Conservation (phyloP, 2,888 invertebrate species). For the Tinea semifulvella region DNA sequence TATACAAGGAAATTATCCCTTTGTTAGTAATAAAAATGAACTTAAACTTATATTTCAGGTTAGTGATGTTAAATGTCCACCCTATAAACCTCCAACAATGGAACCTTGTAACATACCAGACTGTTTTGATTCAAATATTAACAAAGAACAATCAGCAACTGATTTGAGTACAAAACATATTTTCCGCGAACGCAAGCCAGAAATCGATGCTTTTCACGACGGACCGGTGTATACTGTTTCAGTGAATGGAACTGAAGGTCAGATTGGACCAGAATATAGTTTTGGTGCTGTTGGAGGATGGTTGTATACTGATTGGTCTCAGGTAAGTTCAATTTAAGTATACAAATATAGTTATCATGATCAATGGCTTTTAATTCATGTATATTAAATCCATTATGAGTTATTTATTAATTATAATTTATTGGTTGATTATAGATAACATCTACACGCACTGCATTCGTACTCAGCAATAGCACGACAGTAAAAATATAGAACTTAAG, state of each 20-base stretch:
- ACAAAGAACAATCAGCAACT: constrained; percentile 11
- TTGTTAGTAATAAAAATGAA: too few species aligned
- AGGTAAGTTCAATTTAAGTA: constrained; percentile 36
- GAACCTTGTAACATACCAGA: constrained; percentile 45
- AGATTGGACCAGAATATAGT: constrained; percentile 47
- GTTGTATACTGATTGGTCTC: constrained; percentile 68
- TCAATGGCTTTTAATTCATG: too few species aligned
- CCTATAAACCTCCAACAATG: constrained; percentile 36
- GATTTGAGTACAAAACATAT: neutral
- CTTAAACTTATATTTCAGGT: constrained; percentile 30
- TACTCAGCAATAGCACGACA: too few species aligned
- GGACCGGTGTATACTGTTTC: constrained; percentile 50
- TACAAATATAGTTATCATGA: too few species aligned
- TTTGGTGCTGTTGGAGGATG: constrained; percentile 52
- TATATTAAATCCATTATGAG: too few species aligned
- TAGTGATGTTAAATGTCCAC: constrained; percentile 47
- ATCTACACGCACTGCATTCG: too few species aligned
- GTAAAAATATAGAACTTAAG: too few species aligned
- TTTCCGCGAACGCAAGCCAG: constrained; percentile 26
- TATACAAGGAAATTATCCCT: too few species aligned
- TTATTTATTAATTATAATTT: too few species aligned
- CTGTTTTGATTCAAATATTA: constrained; percentile 28
- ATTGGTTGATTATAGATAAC: too few species aligned
- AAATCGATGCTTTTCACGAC: constrained; percentile 40
- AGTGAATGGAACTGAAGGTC: constrained; percentile 37